Conservation (phyloP, 2,113 vertebrate genomes). For the Urocolius indicus region DNA sequence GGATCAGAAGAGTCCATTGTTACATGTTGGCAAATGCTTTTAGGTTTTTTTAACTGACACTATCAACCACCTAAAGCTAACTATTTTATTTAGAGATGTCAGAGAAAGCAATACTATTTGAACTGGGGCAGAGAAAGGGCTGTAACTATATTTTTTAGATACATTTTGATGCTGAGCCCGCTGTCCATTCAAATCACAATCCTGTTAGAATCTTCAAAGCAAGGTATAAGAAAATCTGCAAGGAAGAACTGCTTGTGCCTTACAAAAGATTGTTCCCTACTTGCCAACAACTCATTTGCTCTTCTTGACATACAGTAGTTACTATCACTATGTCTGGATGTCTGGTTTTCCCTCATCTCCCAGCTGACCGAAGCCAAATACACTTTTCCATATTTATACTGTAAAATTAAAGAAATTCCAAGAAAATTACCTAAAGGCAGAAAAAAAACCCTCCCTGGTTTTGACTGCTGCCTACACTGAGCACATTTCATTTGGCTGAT, state of each 20-base stretch:
- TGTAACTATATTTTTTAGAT: not conserved
- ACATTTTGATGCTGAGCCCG: not conserved
- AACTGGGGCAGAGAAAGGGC: not conserved
- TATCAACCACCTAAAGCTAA: not conserved
- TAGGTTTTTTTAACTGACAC: not conserved
- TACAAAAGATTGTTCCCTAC: not conserved
- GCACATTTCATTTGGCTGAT: not conserved
- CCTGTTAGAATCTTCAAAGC: not conserved
- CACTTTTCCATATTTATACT: not conserved
- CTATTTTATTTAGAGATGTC: not conserved
- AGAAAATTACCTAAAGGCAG: not conserved
- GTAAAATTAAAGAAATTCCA: not conserved
- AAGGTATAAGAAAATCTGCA: not conserved
- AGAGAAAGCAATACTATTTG: not conserved
- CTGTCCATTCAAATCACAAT: not conserved
- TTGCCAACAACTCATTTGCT: not conserved
- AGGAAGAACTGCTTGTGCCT: not conserved
- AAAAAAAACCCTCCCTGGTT: not conserved
- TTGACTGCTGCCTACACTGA: not conserved
- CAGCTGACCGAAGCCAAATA: not conserved
- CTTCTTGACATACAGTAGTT: not conserved
- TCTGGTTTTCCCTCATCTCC: not conserved
- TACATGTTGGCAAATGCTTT: not conserved
- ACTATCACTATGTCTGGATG: not conserved
- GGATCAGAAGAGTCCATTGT: not conserved